Conservation (phyloP, 2,113 vertebrate genomes). For the Phaetusa simplex region DNA sequence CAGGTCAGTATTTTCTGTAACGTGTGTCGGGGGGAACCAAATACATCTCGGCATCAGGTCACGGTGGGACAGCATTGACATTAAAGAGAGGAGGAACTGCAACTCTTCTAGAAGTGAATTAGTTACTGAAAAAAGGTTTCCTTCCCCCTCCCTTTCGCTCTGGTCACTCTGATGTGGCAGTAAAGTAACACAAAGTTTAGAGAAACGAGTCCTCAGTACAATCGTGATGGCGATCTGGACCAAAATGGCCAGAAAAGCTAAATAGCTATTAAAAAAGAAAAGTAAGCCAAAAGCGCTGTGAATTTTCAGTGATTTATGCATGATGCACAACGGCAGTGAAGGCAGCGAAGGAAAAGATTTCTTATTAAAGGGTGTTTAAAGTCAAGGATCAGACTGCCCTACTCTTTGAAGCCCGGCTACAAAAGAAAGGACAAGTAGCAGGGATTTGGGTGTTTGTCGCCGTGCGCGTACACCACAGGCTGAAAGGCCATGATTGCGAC, state of each 20-base stretch:
- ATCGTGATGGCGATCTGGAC: background rate
- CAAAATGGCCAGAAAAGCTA: slow-evolving; percentile 1
- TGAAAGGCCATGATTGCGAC: background rate
- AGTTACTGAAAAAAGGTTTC: slow-evolving; percentile 1
- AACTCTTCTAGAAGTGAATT: slow-evolving; percentile 30
- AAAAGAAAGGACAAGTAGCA: background rate
- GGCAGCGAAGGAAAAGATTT: background rate
- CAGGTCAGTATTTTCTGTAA: slow-evolving; percentile 56
- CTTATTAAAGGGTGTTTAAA: background rate
- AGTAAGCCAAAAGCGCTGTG: background rate
- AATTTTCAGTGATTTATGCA: background rate
- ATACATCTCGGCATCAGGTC: slow-evolving; percentile 62
- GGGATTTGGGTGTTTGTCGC: background rate
- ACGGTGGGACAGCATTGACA: slow-evolving; percentile 61
- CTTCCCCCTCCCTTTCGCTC: background rate
- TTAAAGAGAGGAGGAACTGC: slow-evolving; percentile 40
- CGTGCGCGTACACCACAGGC: background rate
- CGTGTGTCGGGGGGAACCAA: slow-evolving; percentile 1
- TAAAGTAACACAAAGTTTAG: background rate
- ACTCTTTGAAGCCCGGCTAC: background rate
- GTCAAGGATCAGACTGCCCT: background rate
- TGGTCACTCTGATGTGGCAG: background rate
- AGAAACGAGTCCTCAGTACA: background rate
- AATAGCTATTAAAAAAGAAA: background rate
- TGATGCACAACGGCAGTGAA: background rate